Base-by-base conservation (phyloP, 2,888 invertebrate genomes). In the Sphinx pinastri region DNA sequence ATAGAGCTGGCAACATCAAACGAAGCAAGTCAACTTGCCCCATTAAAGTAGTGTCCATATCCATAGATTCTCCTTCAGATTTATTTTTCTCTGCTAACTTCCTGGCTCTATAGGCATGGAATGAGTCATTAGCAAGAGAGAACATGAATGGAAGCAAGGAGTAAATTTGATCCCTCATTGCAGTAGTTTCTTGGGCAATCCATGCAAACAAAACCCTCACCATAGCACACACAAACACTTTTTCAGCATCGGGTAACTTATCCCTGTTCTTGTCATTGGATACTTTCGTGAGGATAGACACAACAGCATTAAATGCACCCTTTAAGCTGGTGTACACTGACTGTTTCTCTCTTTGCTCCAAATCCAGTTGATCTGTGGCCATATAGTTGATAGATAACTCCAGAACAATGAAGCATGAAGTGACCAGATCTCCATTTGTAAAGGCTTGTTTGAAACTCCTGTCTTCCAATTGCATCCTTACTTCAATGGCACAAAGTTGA, bases 391-490 rank as follows among this genome's bases (percentile, higher is more conserved):
- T 95, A 31, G 97, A 97, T 51, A 96, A 89, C 84, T 98, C 98
- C 72, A 98, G 91, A 69, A 98, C 97, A 69, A 96, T 95, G 79
- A 98, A 98, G 82, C 98, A 98, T 67, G 97, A 95, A 11, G 97
- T 96, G n/a, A 98, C 95, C 63, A 98, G 91, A 74, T 97, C 97
- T 67, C 96, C 96, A 86, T 97, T 96, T 59, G 95, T 94, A 86
- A 96, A 95, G 0, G 97, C 96, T 81, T 97, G 95, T 85, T 97
- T 97, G 77, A 98, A 95, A 82, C 96, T 96, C 81, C 97, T 96
- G 76, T 98, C 97, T 83, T 99, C 99, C 74, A 99, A 94, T 78
- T 98, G 97, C 98, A 99, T 98, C 82, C 98, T 95, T 0, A 99
- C 97, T 95, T 99, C 99, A 84, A 99, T 97, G 68, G 98, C 98